These are phyloP conservation scores for Chaetodon trifascialis DNA, from an alignment of 2,113 vertebrate species.

Conservation along the genomic window DNA sequence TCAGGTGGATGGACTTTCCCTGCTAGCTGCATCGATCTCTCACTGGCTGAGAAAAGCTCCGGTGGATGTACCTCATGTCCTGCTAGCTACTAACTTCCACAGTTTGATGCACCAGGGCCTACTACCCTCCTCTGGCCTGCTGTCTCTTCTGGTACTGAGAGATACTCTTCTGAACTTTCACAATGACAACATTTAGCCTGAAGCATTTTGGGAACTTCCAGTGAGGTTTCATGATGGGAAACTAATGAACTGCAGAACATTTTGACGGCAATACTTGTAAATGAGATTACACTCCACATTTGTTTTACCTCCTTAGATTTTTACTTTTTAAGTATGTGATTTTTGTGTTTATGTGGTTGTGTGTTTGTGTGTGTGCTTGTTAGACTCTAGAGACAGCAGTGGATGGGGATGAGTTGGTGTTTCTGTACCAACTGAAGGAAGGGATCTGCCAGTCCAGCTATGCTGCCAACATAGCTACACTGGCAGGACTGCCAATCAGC, in stretches of 20 bases:
- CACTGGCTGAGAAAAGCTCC: constrained; percentile 88
- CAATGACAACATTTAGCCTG: constrained; percentile 10
- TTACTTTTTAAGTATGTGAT: constrained; percentile 6
- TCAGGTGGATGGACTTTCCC: constrained; percentile 92
- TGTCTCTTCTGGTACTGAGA: constrained; percentile 87
- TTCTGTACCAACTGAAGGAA: constrained; percentile 94
- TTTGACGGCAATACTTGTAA: constrained; percentile 23
- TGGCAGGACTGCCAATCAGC: constrained; percentile 89
- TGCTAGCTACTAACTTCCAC: constrained; percentile 96
- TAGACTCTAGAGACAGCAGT: constrained; percentile 94
- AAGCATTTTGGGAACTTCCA: constrained; percentile 15
- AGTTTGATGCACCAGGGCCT: constrained; percentile 91
- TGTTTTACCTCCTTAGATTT: constrained; percentile 30
- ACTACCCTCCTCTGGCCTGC: constrained; percentile 87
- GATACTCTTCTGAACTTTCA: background rate
- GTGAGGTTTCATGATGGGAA: background rate
- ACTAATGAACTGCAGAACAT: constrained; percentile 24
- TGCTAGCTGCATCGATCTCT: constrained; percentile 91
- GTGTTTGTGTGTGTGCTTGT: constrained; percentile 46
- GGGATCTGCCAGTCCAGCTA: constrained; percentile 91
- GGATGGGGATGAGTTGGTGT: constrained; percentile 93
- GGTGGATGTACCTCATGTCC: constrained; percentile 88
- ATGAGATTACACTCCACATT: background rate
- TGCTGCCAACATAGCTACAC: constrained; percentile 92
- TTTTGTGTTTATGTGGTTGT: constrained; percentile 2